Base-by-base conservation (phyloP, 2,113 vertebrate genomes). In the Cisticola juncidis region DNA sequence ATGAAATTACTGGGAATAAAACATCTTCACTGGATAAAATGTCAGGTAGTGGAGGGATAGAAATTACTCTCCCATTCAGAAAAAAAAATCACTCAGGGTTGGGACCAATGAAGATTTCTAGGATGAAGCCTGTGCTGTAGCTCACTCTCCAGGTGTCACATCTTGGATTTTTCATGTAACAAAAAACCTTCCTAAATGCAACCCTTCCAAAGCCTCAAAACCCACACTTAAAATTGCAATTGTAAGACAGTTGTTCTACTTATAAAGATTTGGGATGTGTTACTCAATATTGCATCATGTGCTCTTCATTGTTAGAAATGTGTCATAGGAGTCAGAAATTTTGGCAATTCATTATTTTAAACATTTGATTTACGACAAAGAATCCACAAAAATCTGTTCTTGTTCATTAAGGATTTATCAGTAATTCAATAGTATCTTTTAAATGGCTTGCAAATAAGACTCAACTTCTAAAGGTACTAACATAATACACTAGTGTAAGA, bases 381-480 rank as follows among this genome's bases (percentile, higher is more conserved):
- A 38, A 38, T 65, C 33, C 42, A 36, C 23, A 33, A 68, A 71
- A 88, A 83, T 38, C 18, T 86, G 13, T 51, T 81, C 29, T 19
- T 2, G 3, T 24, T 71, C n/a, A 64, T 50, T 62, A 54, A 62
- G 8, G 4, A 64, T 1, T 11, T 65, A 23, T 77, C 0, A 0
- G 19, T 44, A 86, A 65, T 65, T 83, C 83, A 51, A 83, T 10
- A 35, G 2, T 35, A 65, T 70, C 23, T 72, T 91, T 88, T 47
- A 83, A 77, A 56, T 35, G 69, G 19, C 18, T 88, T 72, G n/a
- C 26, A 76, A 88, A 81, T 78, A 36, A 91, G 74, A 81, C 19
- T 2, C 23, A 81, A 45, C 25, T 86, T 10, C 23, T 60, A 70
- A 80, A 89, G 28, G 57, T 24, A 24, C 1, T 61, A 51, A 28